Base-by-base conservation (phyloP, 2,888 invertebrate genomes). In the Tromatobia lineatoria region DNA sequence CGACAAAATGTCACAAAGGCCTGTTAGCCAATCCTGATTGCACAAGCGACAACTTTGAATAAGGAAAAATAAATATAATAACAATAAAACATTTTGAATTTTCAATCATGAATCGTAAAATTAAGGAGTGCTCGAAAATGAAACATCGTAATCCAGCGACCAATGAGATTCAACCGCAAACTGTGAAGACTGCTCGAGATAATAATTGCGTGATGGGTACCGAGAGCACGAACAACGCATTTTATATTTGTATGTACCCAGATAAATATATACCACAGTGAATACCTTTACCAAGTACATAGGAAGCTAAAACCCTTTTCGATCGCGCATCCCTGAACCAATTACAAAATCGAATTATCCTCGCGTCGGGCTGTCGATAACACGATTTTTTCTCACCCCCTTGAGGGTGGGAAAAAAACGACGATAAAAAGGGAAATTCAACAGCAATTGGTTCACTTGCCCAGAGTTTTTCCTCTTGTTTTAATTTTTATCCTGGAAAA, bases 321-420 rank as follows among this genome's bases (percentile, higher is more conserved):
- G 74, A 74, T 54, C 50, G 57, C 18, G 42, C 38, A 34, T 57
- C 18, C 69, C 74, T 42, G 54, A 76, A 76, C 75, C 70, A 81
- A 81, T 81, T 81, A 81, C 76, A 81, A 81, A 76, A 81, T 81
- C 81, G 76, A 81, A 81, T 81, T 81, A 81, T 76, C 61, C 47
- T 70, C 64, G 70, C 76, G 66, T 70, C 64, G 45, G 52, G 50
- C 81, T 76, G 81, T 81, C 81, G 81, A 81, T 81, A 76, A 81
- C 70, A 64, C 64, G 54, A 66, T 76, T 81, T 81, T 75, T 81
- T 81, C 52, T n/a, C 20, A 23, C 34, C 47, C 23, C 42, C 42
- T 10, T 13, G 38, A 75, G 64, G 10, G 25, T 10, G 64, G 45
- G 20, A n/a, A 15, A 47, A n/a, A 42, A 74, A 38, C 61, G 45